phyloP scores from a whole-genome alignment of 2,888 invertebrate species.

The Stenotaenia linearis region DNA sequence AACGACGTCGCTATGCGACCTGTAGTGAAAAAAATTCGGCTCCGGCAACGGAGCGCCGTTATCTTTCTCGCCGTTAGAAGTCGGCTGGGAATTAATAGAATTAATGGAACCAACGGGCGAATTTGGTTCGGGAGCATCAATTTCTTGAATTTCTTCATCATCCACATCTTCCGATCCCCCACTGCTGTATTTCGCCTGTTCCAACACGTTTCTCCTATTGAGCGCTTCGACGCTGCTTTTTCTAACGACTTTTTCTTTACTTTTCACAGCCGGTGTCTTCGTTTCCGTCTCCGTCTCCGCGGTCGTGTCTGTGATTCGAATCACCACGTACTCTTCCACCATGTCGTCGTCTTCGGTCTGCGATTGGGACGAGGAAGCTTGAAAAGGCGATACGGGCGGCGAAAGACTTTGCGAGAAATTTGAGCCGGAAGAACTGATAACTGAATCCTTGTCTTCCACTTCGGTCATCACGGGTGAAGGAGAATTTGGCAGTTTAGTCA shows the following conservation, averaged over 20 bases:
- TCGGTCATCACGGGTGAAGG: constrained; percentile 47
- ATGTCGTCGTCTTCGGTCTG: background rate
- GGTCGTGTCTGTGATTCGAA: background rate
- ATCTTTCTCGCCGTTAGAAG: background rate
- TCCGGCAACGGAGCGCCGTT: background rate
- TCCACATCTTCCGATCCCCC: constrained; percentile 52
- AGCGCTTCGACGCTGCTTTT: constrained; percentile 68
- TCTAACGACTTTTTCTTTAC: constrained; percentile 28
- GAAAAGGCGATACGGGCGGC: constrained; percentile 58
- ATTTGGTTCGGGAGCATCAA: background rate
- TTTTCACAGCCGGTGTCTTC: background rate
- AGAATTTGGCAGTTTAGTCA: background rate
- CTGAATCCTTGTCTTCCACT: constrained; percentile 75
- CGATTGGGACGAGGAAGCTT: background rate
- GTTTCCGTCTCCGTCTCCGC: background rate
- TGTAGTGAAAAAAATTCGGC: background rate
- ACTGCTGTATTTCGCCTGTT: constrained; percentile 77
- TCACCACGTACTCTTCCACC: constrained; percentile 16
- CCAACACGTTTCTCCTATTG: constrained; percentile 77
- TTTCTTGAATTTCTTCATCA: background rate
- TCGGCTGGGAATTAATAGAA: too few relatives aligned
- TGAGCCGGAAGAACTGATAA: constrained; percentile 76
- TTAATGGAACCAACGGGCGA: too few relatives aligned
- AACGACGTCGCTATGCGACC: background rate
- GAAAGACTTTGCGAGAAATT: constrained; percentile 70